Base-by-base conservation (phyloP, 2,888 invertebrate genomes). In the Drosophila percnosoma region DNA sequence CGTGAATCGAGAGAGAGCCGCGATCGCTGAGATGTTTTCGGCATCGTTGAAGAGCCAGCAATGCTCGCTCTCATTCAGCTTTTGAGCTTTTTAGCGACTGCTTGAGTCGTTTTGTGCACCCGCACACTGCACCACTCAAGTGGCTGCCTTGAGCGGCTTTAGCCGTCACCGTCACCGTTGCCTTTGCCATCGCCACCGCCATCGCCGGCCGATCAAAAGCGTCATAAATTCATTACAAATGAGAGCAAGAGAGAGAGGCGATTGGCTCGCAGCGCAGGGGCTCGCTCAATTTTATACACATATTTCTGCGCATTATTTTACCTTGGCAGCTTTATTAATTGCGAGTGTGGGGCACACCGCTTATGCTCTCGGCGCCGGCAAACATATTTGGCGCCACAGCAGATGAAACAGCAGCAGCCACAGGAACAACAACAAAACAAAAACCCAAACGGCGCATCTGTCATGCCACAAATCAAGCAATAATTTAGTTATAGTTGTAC, bases 301-400 rank as follows among this genome's bases (percentile, higher is more conserved):
- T 78, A 71, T 78, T 84, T 73, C 71, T 62, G 69, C 60, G 74
- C 80, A 76, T 82, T 82, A 82, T 86, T 82, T 84, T 82, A 79
- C 80, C 81, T 82, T 80, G 86, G 87, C 87, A 87, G 85, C 78
- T 66, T 76, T 83, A 86, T 86, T 82, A 87, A 85, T 86, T 82
- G 78, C 82, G 73, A 74, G 82, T 72, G 73, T 62, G 63, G 52
- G 40, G 68, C 63, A 63, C 64, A 69, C 52, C 68, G 78, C 63
- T 83, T 83, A 75, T 78, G 78, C 82, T 64, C 57, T 66, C 75
- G 85, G 86, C 86, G 82, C 85, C 48, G 24, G 69, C 69, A 66
- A 40, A 57, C 29, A 55, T 38, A 55, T 38, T 55, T 54, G 54
- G 57, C 68, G 55, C 60, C 62, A 52, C 70, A 70, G n/a, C 52